phyloP scores from a whole-genome alignment of 2,113 vertebrate species.

The Herpailurus yagouaroundi region DNA sequence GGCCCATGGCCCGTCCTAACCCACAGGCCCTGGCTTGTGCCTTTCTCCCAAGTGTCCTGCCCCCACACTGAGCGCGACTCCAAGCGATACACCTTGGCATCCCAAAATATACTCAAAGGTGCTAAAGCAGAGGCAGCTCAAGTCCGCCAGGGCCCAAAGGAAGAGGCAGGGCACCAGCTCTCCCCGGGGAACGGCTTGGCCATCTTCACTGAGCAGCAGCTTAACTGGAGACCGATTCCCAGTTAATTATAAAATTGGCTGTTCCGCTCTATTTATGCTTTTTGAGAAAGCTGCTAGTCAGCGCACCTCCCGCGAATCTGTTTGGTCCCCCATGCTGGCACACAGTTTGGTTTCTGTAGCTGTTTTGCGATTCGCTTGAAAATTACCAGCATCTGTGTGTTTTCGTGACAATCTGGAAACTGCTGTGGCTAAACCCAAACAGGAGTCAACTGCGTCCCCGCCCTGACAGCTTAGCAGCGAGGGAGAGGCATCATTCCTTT shows the following conservation, averaged over 20 bases:
- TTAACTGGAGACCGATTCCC: constrained; percentile 11
- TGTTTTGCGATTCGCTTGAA: not conserved
- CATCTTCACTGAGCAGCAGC: not conserved
- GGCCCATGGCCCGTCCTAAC: not conserved
- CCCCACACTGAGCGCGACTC: not conserved
- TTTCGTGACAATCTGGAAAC: constrained; percentile 53
- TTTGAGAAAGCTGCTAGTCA: not conserved
- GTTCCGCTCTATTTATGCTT: not conserved
- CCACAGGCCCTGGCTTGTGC: not conserved
- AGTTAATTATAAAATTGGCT: constrained; percentile 66
- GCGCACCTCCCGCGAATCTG: not conserved
- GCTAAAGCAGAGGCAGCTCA: not conserved
- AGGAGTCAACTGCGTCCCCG: not conserved
- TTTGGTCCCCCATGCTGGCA: not conserved
- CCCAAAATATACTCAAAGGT: not conserved
- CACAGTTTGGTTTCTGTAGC: not conserved
- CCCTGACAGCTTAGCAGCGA: not conserved
- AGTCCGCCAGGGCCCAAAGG: not conserved
- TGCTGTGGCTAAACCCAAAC: not conserved
- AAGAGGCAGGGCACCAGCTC: not conserved
- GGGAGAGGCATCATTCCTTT: not conserved
- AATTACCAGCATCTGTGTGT: constrained; percentile 39
- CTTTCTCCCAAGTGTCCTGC: not conserved
- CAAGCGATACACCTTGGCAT: not conserved
- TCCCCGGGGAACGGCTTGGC: not conserved